Base-by-base conservation (phyloP, 2,888 invertebrate species). In the Orthosia gothica region DNA sequence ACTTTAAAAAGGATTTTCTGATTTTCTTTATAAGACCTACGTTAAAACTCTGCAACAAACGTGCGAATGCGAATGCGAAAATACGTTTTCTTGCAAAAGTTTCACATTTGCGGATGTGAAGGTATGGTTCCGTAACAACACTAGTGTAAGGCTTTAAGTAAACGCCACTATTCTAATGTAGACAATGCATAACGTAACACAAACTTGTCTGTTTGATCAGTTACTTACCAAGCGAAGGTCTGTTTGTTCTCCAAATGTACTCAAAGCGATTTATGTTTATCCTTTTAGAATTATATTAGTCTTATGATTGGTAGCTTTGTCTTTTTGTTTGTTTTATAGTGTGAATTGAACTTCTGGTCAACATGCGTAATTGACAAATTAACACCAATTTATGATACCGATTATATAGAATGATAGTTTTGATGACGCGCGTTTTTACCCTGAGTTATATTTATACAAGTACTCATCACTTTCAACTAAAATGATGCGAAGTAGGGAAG, bases 161-260 rank as follows among this genome's bases (percentile, higher is more conserved):
- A 82, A 87, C 65, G 54, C 16, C 69, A 77, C 66, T 74, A 79
- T 59, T 79, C 45, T 77, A 69, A 54, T 73, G 70, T 85, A 79
- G 61, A 82, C 71, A 67, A 74, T 72, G 65, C 70, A 82, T 87
- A 85, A 89, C 81, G 83, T 85, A 85, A 88, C 81, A 86, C 85
- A 87, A 88, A 89, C 87, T 85, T 77, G 68, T 72, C 55, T 90
- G 84, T 90, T 91, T 90, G 89, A 87, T 89, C 83, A 86, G 74
- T 75, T 87, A 87, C 86, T 87, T 88, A 84, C 74, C 57, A 83
- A 84, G 78, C 84, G 78, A 83, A 85, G 85, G 87, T 86, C 70
- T 83, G 84, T 81, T 79, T 83, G 70, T 82, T 70, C 70, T 77
- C 71, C 47, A 74, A 77, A 81, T 70, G 74, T 80, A 81, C 73